Evolutionary conservation across 2,888 invertebrate genomes (phyloP), one percentile per base, ranked within the genome.

Genomic region (Apamea monoglypha): DNA sequence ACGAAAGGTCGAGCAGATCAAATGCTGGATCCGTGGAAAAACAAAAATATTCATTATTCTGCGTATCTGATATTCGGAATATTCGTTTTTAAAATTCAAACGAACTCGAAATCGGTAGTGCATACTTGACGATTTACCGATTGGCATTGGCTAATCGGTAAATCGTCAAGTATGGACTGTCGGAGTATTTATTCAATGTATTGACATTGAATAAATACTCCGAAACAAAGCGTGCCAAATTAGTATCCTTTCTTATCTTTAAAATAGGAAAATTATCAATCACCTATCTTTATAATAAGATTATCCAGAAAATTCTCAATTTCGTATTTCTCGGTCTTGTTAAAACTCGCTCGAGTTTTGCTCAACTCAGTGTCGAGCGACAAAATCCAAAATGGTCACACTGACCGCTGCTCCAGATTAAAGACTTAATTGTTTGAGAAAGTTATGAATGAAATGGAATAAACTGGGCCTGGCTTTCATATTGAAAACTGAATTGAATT

Each of bases 401-500:
- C 44, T 61, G 32, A 67, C 74, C 64, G n/a, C 29, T 40, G 44
- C 16, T 32, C 21, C 4, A 63, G 56, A 59, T 56, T 44, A 64
- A 29, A 61, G 25, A 25, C 25, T 53, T 29, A 16, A 75, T 81
- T 74, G 16, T 82, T 64, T 16, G 32, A 18, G 29, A 36, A n/a
- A 44, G 53, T 61, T 7, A 40, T 18, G 25, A 29, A 40, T 50
- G 32, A 66, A 76, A 76, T 59, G 14, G 18, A 50, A 69, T 50
- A 44, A 50, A 7, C 56, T 47, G 53, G 1, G 25, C 25, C 6
- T 25, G 69, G 21, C 14, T 25, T 32, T 74, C 25, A 18, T 44
- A 56, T 80, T n/a, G 53, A 18, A 53, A 53, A 56, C 61, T 53
- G 12, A 61, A 68, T 40, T 66, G n/a, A 59, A n/a, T 63, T 72